Evolutionary conservation across 2,797 vertebrate species (phyloP).

Genomic region (Tadarida brasiliensis): DNA sequence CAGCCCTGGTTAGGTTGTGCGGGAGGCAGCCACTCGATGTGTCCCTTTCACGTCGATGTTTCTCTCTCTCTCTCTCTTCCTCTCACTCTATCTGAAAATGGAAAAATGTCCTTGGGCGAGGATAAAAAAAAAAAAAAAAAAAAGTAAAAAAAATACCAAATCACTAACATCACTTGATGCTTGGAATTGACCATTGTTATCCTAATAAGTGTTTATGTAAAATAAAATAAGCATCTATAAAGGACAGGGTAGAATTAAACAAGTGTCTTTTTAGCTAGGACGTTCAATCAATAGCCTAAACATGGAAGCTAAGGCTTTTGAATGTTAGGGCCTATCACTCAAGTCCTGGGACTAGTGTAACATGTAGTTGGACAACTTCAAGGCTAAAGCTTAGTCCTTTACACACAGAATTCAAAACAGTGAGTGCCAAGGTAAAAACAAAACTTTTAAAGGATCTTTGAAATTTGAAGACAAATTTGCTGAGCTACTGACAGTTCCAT

Average conservation of each 20-base stretch:
- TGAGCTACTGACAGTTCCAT: background rate
- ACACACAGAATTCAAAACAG: conserved; percentile 17
- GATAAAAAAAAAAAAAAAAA: background rate
- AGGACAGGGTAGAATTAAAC: background rate
- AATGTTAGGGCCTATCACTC: background rate
- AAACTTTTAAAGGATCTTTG: conserved; percentile 7
- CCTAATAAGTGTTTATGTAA: conserved; percentile 21
- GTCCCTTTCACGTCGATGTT: too few species aligned
- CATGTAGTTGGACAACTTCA: background rate
- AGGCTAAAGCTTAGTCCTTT: background rate
- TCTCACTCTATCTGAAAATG: too few species aligned
- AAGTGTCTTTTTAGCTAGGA: background rate
- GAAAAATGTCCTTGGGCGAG: too few species aligned
- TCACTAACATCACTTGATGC: background rate
- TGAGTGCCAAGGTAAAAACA: background rate
- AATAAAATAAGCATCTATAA: conserved; percentile 55
- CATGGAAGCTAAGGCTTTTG: background rate
- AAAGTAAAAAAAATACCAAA: background rate
- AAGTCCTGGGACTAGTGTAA: background rate
- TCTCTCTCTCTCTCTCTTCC: too few species aligned
- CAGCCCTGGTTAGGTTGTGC: too few species aligned
- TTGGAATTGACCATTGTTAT: background rate
- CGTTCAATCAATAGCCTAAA: background rate
- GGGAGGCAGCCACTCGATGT: too few species aligned
- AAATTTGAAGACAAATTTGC: conserved; percentile 8